Conservation (phyloP, 2,113 vertebrate species). For the Oreochromis spilurus region DNA sequence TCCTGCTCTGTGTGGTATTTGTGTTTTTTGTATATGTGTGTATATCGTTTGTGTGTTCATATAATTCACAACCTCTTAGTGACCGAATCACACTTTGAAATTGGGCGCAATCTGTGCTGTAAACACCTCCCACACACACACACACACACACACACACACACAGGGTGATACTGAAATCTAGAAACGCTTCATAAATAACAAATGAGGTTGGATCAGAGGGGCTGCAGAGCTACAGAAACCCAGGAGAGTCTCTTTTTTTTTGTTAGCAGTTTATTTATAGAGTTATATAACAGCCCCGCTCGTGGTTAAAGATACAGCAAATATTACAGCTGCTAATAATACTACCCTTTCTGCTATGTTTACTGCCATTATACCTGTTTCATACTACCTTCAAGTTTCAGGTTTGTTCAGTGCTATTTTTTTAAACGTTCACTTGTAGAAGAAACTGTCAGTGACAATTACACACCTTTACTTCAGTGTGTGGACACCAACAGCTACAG, state of each 20-base stretch:
- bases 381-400: neutral
- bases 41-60: neutral
- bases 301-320: neutral
- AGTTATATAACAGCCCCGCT: neutral
- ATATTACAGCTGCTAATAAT: neutral
- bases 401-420: neutral
- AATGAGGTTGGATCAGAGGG: conserved; percentile 4
- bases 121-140: conserved; percentile 30
- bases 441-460: neutral
- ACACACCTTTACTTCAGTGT: neutral
- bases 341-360: neutral
- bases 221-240: neutral
- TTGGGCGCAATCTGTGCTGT: conserved; percentile 45
- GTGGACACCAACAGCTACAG: accelerated
- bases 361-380: neutral
- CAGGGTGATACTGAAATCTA: neutral
- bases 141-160: neutral
- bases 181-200: conserved; percentile 20
- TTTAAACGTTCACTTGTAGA: neutral
- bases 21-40: neutral
- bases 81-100: conserved; percentile 36
- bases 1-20: neutral
- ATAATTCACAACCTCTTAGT: conserved; percentile 15
- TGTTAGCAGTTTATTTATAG: neutral
- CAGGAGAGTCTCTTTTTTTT: neutral